Base-by-base conservation (phyloP, 2,888 invertebrate species). In the Perithous albicinctus region DNA sequence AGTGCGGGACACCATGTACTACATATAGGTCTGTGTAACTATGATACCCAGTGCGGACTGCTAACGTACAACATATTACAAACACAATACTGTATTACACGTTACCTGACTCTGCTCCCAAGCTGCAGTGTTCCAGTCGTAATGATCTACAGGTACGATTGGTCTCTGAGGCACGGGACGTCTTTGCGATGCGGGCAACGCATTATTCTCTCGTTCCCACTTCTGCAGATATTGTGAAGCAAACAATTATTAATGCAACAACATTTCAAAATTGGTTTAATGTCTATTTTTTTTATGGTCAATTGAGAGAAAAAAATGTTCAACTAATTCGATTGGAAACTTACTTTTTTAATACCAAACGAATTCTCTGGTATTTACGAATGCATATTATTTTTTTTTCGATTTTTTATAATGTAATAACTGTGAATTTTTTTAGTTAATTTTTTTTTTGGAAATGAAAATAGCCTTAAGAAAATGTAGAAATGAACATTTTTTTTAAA, bases 201-300 rank as follows among this genome's bases (percentile, higher is more conserved):
- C 91, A 59, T 93, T 93, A 87, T 95, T 95, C 89, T 95, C 95
- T 15, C 94, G 91, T 82, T 95, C 94, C 95, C 95, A 95, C 91
- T 94, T 95, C 94, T 95, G 87, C 32, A 88, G 90, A 64, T 26
- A 54, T 18, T 20, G 35, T 12, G 15, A 43, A 35, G 20, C 10
- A 15, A n/a, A 61, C 18, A 18, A 29, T 54, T 7, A 10, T 18
- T 48, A 51, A 51, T 20, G 4, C 12, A 1, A 23, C 10, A 26
- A 4, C 1, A 15, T 3, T 0, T n/a, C n/a, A n/a, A 46, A 51
- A 12, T 26, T 23, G 8, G 10, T 8, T n/a, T n/a, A n/a, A n/a
- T n/a, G n/a, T n/a, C n/a, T n/a, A n/a, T n/a, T n/a, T n/a, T n/a
- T n/a, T n/a, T n/a, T n/a, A n/a, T n/a, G n/a, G n/a, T n/a, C n/a